Conservation (phyloP, 1,140 invertebrate genomes). For the Diorhabda elongata region DNA sequence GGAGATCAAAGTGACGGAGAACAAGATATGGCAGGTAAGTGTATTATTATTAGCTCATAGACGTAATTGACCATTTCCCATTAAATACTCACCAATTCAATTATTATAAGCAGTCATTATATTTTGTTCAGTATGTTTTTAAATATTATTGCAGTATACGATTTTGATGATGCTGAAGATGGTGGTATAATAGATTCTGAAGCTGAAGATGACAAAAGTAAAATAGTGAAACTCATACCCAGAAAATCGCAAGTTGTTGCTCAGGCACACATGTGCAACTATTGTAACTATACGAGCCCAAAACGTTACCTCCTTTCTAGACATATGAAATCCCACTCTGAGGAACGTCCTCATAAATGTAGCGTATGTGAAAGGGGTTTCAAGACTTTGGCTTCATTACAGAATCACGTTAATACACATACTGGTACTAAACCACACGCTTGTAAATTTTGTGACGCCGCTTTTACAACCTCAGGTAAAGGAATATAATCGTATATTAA, state of each 20-base stretch:
- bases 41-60: neutral
- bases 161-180: slow-evolving; percentile 62
- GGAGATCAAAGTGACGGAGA: slow-evolving; percentile 58
- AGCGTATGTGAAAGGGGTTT: slow-evolving; percentile 92
- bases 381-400: slow-evolving; percentile 87
- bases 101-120: too few species aligned
- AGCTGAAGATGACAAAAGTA: slow-evolving; percentile 67
- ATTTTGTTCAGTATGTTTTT: too few species aligned
- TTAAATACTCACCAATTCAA: too few species aligned
- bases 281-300: slow-evolving; percentile 85
- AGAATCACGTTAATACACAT: slow-evolving; percentile 96
- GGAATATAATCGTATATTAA: neutral
- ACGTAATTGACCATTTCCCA: too few species aligned
- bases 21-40: slow-evolving; percentile 53
- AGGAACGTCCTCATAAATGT: slow-evolving; percentile 92
- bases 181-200: slow-evolving; percentile 58
- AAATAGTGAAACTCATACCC: slow-evolving; percentile 62
- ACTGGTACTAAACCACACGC: slow-evolving; percentile 92
- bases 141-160: slow-evolving; percentile 50
- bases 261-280: slow-evolving; percentile 78
- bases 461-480: slow-evolving; percentile 89
- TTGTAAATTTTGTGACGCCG: slow-evolving; percentile 88
- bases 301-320: slow-evolving; percentile 85
- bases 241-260: slow-evolving; percentile 68
- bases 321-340: slow-evolving; percentile 94